phyloP scores from a whole-genome alignment of 92 coral and sea anemone genomes.

The Palythoa heliodiscus region DNA sequence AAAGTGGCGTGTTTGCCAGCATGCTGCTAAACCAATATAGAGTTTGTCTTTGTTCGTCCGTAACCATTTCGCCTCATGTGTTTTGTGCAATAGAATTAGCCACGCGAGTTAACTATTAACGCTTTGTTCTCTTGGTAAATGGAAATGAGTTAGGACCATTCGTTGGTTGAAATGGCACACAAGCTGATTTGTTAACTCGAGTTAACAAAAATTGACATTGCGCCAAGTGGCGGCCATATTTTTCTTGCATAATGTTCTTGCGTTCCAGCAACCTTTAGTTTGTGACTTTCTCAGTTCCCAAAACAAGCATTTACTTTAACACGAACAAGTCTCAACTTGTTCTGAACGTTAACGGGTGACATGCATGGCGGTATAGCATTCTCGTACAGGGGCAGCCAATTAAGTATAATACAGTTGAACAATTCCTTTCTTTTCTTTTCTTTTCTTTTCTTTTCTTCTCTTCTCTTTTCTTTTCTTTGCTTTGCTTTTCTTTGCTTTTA shows the following conservation, averaged over 20 bases:
- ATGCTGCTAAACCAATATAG: conserved; percentile 34
- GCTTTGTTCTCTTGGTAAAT: conserved; percentile 25
- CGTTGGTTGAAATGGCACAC: conserved; percentile 23
- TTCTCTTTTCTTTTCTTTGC: too few relatives aligned
- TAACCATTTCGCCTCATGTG: conserved; percentile 40
- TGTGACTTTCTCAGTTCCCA: not conserved
- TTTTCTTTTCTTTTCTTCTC: not conserved
- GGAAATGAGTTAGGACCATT: conserved; percentile 8
- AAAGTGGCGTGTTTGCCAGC: conserved; percentile 74
- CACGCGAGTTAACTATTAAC: conserved; percentile 44
- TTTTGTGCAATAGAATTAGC: conserved; percentile 43
- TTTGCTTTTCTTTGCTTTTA: too few relatives aligned
- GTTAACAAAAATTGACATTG: not conserved
- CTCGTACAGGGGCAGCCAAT: not conserved
- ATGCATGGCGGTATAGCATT: not conserved
- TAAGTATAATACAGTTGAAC: conserved; percentile 13
- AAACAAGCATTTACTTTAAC: not conserved
- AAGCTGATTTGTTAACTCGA: not conserved
- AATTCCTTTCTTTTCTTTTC: not conserved
- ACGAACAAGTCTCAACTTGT: conserved; percentile 11
- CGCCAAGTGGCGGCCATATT: not conserved
- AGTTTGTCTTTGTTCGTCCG: conserved; percentile 6
- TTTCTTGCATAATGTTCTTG: not conserved
- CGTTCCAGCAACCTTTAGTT: not conserved
- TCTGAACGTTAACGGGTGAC: conserved; percentile 25